Evolutionary conservation across 2,888 invertebrate species (phyloP).

Genomic region (Spilosoma lubricipeda): DNA sequence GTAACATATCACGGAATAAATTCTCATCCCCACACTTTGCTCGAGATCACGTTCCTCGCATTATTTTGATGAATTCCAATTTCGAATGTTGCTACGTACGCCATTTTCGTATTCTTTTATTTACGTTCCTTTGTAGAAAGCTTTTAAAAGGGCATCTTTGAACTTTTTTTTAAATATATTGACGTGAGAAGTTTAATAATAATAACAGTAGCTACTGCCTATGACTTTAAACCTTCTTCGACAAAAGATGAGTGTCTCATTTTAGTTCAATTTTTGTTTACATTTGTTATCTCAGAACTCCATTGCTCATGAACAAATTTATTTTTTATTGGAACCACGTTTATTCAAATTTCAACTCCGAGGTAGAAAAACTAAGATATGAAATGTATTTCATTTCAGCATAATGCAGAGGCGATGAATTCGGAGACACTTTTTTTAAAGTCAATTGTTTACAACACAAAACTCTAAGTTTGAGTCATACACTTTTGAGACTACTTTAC

Average conservation of each 20-base stretch:
- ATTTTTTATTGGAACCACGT: background rate
- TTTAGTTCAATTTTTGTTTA: background rate
- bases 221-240: background rate
- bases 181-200: background rate
- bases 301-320: background rate
- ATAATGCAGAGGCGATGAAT: no score
- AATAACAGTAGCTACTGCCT: background rate
- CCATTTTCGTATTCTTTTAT: slow-evolving; percentile 57
- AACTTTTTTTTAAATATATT: background rate
- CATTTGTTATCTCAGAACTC: no score
- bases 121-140: slow-evolving; percentile 42
- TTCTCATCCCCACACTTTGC: slow-evolving; percentile 73
- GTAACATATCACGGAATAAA: slow-evolving; percentile 72
- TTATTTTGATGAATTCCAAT: slow-evolving; percentile 79
- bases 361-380: no score
- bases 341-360: no score
- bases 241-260: background rate
- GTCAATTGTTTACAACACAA: background rate
- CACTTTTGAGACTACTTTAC: background rate
- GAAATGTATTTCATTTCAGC: no score
- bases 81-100: slow-evolving; percentile 56
- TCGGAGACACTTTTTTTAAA: background rate
- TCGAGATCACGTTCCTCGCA: slow-evolving; percentile 79
- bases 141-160: slow-evolving; percentile 34
- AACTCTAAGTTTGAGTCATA: background rate